Evolutionary conservation across 64 coral and sea anemone genomes (phyloP).

Genomic region (Trachythela sp.): DNA sequence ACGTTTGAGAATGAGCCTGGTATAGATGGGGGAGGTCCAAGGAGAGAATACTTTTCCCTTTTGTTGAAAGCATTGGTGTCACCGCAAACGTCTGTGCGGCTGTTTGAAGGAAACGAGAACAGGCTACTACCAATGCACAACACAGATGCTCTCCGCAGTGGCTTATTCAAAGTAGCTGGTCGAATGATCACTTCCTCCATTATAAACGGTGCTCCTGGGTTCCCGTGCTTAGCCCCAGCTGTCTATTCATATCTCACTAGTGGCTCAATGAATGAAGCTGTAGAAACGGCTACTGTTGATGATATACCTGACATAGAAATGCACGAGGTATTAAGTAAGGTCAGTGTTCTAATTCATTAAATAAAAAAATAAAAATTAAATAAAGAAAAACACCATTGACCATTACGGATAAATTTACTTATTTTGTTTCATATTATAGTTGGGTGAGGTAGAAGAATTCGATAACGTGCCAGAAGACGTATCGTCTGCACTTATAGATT

Average conservation of each 20-base stretch:
- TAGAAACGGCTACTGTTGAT: too few species aligned
- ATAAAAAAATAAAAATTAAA: too few species aligned
- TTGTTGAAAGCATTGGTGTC: background rate
- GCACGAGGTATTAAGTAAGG: too few species aligned
- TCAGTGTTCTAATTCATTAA: too few species aligned
- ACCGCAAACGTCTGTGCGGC: background rate
- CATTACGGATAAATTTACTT: too few species aligned
- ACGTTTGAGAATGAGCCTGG: background rate
- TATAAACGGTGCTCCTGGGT: background rate
- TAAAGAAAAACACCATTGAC: too few species aligned
- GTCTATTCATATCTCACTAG: too few species aligned
- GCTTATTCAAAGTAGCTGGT: background rate
- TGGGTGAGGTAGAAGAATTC: background rate
- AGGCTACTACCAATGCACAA: background rate
- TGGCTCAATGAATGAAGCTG: too few species aligned
- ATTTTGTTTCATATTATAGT: too few species aligned
- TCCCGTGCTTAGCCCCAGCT: background rate
- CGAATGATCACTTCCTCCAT: background rate
- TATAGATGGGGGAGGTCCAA: background rate
- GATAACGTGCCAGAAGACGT: background rate
- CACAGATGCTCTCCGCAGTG: constrained; percentile 8
- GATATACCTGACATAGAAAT: too few species aligned
- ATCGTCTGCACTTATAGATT: background rate
- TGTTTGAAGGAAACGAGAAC: background rate
- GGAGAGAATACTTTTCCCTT: background rate